These are phyloP conservation scores for Pseudomyrmex cubaensis DNA, from an alignment of 1,140 invertebrate genomes.

Conservation along the genomic window DNA sequence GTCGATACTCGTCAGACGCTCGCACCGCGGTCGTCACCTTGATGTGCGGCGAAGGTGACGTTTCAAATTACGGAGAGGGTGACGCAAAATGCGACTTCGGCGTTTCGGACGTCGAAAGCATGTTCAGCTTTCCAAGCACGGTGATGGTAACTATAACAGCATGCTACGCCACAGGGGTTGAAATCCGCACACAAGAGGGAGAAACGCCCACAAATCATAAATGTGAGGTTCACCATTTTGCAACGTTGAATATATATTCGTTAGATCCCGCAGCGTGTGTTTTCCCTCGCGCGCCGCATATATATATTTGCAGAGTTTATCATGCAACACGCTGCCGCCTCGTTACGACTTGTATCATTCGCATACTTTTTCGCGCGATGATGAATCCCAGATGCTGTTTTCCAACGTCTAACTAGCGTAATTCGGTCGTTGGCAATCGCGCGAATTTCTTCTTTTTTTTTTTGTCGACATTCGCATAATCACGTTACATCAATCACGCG, in stretches of 20 bases:
- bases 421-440: conserved; percentile 26
- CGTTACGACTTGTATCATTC: conserved; percentile 27
- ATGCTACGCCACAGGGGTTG: neutral
- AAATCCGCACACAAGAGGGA: neutral
- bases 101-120: conserved; percentile 1
- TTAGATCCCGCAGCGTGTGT: neutral
- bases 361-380: conserved; percentile 12
- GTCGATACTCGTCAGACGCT: conserved; percentile 37
- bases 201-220: conserved; percentile 11
- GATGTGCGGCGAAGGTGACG: conserved; percentile 14
- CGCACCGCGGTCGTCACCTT: neutral
- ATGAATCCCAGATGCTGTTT: conserved; percentile 17
- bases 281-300: neutral
- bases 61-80: conserved; percentile 8
- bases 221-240: conserved; percentile 2
- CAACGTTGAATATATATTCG: conserved; percentile 11
- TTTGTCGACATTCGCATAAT: conserved; percentile 20
- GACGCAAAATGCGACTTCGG: conserved; percentile 35
- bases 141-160: neutral
- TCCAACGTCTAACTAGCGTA: conserved; percentile 26
- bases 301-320: conserved; percentile 5
- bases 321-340: conserved; percentile 1
- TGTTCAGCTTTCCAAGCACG: conserved; percentile 35
- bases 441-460: neutral
- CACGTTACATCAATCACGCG: conserved; percentile 19